Conservation (phyloP, 1,140 invertebrate genomes). For the Sitobion miscanthi region DNA sequence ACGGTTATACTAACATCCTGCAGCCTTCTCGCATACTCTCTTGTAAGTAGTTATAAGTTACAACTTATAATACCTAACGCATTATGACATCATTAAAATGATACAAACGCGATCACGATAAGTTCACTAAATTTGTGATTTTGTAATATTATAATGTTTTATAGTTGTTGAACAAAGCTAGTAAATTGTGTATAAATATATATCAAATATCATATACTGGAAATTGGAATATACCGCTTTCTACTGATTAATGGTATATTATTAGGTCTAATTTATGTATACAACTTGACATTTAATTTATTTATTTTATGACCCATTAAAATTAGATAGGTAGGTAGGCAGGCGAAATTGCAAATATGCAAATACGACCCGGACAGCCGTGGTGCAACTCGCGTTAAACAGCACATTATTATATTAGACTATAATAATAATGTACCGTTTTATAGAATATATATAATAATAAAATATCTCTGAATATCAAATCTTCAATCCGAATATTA, state of each 20-base stretch:
- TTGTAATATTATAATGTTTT: not conserved
- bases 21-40: not conserved
- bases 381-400: not conserved
- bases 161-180: not conserved
- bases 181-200: not conserved
- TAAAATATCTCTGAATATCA: slow-evolving; percentile 2
- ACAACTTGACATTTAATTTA: not conserved
- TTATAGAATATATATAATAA: not conserved
- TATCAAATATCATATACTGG: not conserved
- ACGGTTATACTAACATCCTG: not conserved
- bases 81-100: not conserved
- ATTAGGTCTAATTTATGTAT: slow-evolving; percentile 6
- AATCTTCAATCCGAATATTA: not conserved
- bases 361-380: too few relatives aligned
- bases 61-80: not conserved
- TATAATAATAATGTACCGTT: too few relatives aligned
- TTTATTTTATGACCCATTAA: not conserved
- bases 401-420: not conserved
- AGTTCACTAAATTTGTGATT: not conserved
- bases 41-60: not conserved
- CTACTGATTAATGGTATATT: not conserved
- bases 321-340: not conserved
- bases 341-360: too few relatives aligned
- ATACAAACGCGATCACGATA: not conserved
- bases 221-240: not conserved